Evolutionary conservation across 2,113 vertebrate species (phyloP).

Genomic region (Oxyruncus cristatus): DNA sequence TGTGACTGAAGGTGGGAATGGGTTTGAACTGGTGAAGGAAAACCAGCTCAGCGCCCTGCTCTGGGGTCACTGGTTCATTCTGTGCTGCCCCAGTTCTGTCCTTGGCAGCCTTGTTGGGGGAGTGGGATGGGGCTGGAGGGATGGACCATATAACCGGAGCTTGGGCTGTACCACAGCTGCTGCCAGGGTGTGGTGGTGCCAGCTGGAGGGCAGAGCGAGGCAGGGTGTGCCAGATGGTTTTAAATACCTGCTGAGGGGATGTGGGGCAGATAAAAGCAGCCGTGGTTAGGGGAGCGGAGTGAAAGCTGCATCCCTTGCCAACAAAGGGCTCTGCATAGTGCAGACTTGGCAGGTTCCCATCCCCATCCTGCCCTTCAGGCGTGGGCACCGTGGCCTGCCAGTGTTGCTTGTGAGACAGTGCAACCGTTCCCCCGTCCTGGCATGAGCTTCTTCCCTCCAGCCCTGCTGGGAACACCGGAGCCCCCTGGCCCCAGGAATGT

Average conservation of each 20-base stretch:
- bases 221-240: neutral
- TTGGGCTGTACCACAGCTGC: neutral
- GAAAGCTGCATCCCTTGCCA: neutral
- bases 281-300: neutral
- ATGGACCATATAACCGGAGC: rapidly evolving
- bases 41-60: neutral
- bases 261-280: neutral
- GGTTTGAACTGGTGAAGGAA: neutral
- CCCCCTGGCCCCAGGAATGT: neutral
- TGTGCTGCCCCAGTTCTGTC: neutral
- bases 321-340: rapidly evolving
- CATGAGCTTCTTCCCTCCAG: neutral
- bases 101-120: neutral
- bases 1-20: neutral
- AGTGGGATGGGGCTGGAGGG: neutral
- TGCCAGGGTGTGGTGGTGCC: neutral
- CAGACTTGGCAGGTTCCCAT: neutral
- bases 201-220: neutral
- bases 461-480: neutral
- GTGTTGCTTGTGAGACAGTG: neutral
- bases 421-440: neutral
- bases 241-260: neutral
- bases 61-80: neutral
- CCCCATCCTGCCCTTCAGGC: neutral
- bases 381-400: neutral